Conservation (phyloP, 2,113 vertebrate genomes). For the Mastomys coucha region DNA sequence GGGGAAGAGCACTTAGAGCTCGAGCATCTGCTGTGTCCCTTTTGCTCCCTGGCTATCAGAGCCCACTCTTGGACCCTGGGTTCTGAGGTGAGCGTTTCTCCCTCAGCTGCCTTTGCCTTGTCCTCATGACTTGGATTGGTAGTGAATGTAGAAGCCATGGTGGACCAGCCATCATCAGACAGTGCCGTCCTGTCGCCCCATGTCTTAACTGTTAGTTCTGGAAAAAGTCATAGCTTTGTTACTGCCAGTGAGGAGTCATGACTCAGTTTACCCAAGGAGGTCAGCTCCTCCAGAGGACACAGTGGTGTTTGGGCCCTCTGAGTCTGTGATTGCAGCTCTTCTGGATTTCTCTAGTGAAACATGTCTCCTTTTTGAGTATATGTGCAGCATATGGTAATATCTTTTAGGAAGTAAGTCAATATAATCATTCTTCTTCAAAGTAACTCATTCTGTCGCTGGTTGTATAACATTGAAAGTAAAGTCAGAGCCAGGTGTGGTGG, state of each 20-base stretch:
- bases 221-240: accelerated
- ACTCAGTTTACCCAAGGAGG: neutral
- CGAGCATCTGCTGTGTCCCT: neutral
- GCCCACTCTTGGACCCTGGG: too few species aligned
- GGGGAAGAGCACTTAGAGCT: neutral
- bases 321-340: neutral
- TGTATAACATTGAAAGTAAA: neutral
- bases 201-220: neutral
- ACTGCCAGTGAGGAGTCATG: neutral
- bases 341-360: neutral
- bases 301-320: too few species aligned
- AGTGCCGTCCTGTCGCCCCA: accelerated
- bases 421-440: neutral
- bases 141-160: too few species aligned
- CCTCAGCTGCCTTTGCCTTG: accelerated
- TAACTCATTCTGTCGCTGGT: neutral
- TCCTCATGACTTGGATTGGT: accelerated
- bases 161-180: neutral
- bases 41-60: neutral
- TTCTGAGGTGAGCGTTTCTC: neutral
- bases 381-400: neutral
- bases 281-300: accelerated
- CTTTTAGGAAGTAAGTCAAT: neutral
- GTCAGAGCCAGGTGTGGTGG: neutral
- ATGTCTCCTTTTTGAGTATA: neutral